Percentiles rank a stretch among this genome's conserved stretches.
These are phyloP conservation scores for Lissocephala sabroskyi DNA, from an alignment of 2,888 invertebrate genomes.

Conservation along the genomic window DNA sequence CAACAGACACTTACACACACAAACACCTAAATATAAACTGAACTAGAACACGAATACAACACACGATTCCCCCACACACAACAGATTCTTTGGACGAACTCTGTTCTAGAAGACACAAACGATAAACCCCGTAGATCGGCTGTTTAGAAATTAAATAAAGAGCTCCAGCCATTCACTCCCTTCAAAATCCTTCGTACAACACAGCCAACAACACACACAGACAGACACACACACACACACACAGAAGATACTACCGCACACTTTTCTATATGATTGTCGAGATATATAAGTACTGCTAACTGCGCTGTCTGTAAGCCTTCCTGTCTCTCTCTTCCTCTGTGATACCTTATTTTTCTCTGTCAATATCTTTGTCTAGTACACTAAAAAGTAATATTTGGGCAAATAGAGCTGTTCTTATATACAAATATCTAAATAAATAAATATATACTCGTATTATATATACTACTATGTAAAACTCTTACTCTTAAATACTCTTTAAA, in stretches of 20 bases:
- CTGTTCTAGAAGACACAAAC: no score
- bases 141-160: no score
- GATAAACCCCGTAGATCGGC: no score
- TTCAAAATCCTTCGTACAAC: no score
- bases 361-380: slow-evolving; percentile 12
- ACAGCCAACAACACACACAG: slow-evolving; percentile 71
- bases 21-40: no score
- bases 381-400: background rate
- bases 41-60: slow-evolving; percentile 27
- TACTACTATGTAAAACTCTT: no score
- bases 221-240: slow-evolving; percentile 14
- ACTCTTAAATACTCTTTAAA: slow-evolving; percentile 29
- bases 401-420: no score
- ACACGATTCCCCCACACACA: no score
- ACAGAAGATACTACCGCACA: slow-evolving; percentile 5
- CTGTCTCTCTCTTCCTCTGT: slow-evolving; percentile 16
- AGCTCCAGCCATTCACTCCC: no score
- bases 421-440: no score
- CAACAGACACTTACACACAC: slow-evolving; percentile 38
- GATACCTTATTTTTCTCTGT: slow-evolving; percentile 12
- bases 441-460: no score
- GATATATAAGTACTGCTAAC: background rate
- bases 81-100: no score
- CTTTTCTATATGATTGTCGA: background rate
- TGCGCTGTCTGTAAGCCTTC: slow-evolving; percentile 17